Conservation (phyloP, 1,140 invertebrate species). For the Dolichoris vasculosae region DNA sequence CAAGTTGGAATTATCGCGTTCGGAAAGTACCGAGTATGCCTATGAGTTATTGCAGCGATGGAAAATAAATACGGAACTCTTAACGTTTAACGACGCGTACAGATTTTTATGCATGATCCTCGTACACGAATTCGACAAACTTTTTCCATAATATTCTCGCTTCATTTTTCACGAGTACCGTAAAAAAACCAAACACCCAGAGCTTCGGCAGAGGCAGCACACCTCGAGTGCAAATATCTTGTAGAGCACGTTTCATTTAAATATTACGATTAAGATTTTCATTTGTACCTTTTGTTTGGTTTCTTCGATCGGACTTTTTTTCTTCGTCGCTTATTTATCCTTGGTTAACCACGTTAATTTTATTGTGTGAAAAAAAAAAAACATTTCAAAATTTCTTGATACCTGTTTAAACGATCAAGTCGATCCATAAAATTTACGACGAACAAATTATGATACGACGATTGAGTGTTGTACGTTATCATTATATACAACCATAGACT, state of each 20-base stretch:
- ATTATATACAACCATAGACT: conserved; percentile 34
- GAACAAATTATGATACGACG: not conserved
- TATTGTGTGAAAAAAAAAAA: not conserved
- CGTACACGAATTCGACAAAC: not conserved
- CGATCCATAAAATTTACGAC: not conserved
- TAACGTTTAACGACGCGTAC: not conserved
- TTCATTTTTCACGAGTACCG: conserved; percentile 51
- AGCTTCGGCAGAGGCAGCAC: conserved; percentile 53
- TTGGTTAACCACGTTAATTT: not conserved
- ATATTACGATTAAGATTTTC: conserved; percentile 1
- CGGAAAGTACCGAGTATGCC: too few species aligned
- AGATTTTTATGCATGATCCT: conserved; percentile 28
- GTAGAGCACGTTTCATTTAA: conserved; percentile 40
- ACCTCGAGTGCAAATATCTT: conserved; percentile 34
- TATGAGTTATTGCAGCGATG: too few species aligned
- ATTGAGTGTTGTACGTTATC: not conserved
- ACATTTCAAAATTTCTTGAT: not conserved
- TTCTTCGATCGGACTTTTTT: not conserved
- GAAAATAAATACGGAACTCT: too few species aligned
- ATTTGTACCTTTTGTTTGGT: not conserved
- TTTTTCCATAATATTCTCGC: conserved; percentile 52
- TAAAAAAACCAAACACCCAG: conserved; percentile 39
- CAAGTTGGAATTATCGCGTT: too few species aligned
- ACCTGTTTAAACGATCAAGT: not conserved
- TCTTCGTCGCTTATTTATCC: not conserved